Conservation (phyloP, 2,113 vertebrate species). For the Pleuronectes platessa region DNA sequence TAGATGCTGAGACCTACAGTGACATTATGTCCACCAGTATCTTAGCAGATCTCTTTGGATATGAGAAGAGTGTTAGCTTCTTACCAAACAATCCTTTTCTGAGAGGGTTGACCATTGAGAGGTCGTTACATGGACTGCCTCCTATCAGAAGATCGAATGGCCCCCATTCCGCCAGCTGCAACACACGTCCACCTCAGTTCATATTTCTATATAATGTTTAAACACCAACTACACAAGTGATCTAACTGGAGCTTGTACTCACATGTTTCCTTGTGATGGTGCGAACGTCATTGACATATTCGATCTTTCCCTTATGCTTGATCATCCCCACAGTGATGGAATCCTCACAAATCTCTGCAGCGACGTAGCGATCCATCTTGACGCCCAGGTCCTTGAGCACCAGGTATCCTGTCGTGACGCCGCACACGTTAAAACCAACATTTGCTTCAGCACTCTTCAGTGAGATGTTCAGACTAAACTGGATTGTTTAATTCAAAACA, state of each 20-base stretch:
- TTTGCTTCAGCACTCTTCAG: no score
- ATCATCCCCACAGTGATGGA: slow-evolving; percentile 88
- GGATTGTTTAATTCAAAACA: no score
- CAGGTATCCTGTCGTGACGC: slow-evolving; percentile 85
- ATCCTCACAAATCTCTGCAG: slow-evolving; percentile 92
- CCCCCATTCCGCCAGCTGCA: slow-evolving; percentile 94
- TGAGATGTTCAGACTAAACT: no score
- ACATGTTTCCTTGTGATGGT: slow-evolving; percentile 93
- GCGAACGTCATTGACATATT: slow-evolving; percentile 90
- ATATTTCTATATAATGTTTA: not conserved
- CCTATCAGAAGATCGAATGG: slow-evolving; percentile 96
- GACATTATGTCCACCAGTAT: not conserved
- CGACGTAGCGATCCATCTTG: slow-evolving; percentile 91
- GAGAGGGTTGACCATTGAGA: slow-evolving; percentile 90
- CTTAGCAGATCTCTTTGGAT: not conserved
- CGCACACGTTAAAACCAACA: not conserved
- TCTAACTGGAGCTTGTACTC: slow-evolving; percentile 33
- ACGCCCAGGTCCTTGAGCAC: slow-evolving; percentile 94
- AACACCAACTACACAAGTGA: not conserved
- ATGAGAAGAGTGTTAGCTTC: not conserved
- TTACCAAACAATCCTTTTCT: slow-evolving; percentile 93
- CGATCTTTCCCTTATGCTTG: slow-evolving; percentile 90
- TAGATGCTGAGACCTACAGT: not conserved
- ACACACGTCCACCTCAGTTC: not conserved
- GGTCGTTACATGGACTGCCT: slow-evolving; percentile 93